phyloP scores from a whole-genome alignment of 2,888 invertebrate species.

The Ceratothoa steindachneri region DNA sequence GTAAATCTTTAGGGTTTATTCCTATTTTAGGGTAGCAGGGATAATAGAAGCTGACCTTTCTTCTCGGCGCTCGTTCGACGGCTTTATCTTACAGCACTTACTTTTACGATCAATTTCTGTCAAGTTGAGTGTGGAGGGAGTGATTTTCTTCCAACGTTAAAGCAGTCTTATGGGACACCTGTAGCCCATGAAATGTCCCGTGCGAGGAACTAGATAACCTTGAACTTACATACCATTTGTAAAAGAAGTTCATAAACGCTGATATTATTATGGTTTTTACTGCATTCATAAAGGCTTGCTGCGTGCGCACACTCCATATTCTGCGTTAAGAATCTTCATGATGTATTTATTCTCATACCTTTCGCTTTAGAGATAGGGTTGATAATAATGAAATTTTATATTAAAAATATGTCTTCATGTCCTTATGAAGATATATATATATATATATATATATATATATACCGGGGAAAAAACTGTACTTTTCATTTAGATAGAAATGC shows the following conservation, averaged over 20 bases:
- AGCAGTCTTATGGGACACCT: constrained; percentile 8
- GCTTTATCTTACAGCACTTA: constrained; percentile 8
- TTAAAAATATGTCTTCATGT: no score
- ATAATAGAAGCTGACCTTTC: neutral
- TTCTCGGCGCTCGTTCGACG: neutral
- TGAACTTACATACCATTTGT: neutral
- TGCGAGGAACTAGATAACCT: neutral
- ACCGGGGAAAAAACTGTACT: no score
- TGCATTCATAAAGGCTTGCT: neutral
- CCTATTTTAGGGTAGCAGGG: neutral
- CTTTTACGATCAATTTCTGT: constrained; percentile 10
- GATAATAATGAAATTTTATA: no score
- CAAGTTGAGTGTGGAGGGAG: neutral
- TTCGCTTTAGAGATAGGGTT: no score
- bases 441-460: no score
- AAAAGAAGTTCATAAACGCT: neutral
- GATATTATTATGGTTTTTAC: neutral
- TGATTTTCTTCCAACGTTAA: constrained; percentile 5
- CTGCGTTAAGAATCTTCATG: neutral
- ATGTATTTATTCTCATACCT: neutral
- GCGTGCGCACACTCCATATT: neutral
- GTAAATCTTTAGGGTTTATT: neutral
- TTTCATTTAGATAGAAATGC: no score
- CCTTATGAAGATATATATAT: no score
- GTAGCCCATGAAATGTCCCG: constrained; percentile 6